Evolutionary conservation across 2,888 invertebrate species (phyloP), one percentile per base, ranked within the genome.

Genomic region (Plagodis pulveraria): DNA sequence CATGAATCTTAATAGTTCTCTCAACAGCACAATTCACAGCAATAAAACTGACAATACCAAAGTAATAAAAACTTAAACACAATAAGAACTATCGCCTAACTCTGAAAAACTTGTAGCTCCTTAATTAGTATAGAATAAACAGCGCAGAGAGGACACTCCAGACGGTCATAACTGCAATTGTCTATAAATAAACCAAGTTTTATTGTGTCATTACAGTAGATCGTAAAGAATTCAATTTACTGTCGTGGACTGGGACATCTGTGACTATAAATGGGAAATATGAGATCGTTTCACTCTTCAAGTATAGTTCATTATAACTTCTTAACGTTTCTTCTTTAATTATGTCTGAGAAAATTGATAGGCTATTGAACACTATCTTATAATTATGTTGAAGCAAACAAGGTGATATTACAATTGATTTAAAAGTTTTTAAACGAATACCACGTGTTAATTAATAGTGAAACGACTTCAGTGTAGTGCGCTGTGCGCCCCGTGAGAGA

Each of bases 201-300:
- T 60, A 60, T 56, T 41, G 52, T 49, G 56, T 33, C 56, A 60
- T 60, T 52, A 60, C 41, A 35, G 55, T 48, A 22, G 12, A 34
- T 52, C 51, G 59, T 60, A 55, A 60, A 60, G 51, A 56, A 50
- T 46, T 52, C 56, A 56, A 60, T 60, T 60, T 43, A 48, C 44
- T 60, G 32, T 11, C 36, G 38, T 52, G 9, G 35, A 11, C 41
- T 34, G 33, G 34, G 53, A 59, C 59, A 59, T 59, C 54, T 59
- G 59, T 12, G 47, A 45, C 46, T 11, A 32, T 32, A 46, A 57
- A 51, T 51, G 45, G 45, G 35, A 41, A 0, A 45, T 35, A 45
- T 41, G 44, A 52, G 43, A 22, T n/a, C 35, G 40, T 50, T 36
- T 34, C 9, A 42, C 11, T 2, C 12, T 12, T 38, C 35, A 22